Evolutionary conservation across 2,888 invertebrate species (phyloP), one percentile per base, ranked within the genome.

Genomic region (Sinopyrophorus schimmeli): DNA sequence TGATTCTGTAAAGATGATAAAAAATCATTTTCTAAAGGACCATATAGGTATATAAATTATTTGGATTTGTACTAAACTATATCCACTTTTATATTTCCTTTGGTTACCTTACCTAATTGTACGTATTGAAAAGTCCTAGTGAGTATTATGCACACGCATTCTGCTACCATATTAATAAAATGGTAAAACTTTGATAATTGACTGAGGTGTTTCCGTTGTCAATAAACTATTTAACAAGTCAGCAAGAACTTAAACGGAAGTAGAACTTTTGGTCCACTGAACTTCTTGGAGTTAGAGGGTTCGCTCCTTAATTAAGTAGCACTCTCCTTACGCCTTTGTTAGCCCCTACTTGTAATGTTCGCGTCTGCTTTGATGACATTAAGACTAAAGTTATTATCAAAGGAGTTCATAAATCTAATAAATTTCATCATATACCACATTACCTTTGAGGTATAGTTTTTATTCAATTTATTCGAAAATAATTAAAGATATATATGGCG

Each of bases 301-400:
- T 44, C 44, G 35, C 15, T 44, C 44, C 44, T 44, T 44, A 44
- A 44, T 44, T 44, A 44, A 44, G 44, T 44, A 44, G 28, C 28
- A 44, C 44, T 35, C 44, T 44, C 44, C 35, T 37, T 32, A 32
- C 37, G 43, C 35, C 27, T 37, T 44, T 44, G 44, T 44, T 44
- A 14, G 44, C 26, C 44, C 44, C 44, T 23, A 37, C 44, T 37
- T 37, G 37, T 35, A 35, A 27, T 30, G 26, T 28, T 18, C 28
- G 35, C 18, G 27, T 35, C 28, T 28, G 23, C 44, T 44, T 44
- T 44, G 44, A 44, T 44, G 37, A 37, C 28, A 37, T 44, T 44
- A 44, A 28, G 14, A 44, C 44, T 35, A 17, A 28, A 37, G 27
- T 44, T 44, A 27, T 35, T 44, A 37, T 44, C 44, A 44, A 44